Evolutionary conservation across 2,888 invertebrate genomes (phyloP), one percentile per base, ranked within the genome.

Genomic region (Xanthorhoe spadicearia): DNA sequence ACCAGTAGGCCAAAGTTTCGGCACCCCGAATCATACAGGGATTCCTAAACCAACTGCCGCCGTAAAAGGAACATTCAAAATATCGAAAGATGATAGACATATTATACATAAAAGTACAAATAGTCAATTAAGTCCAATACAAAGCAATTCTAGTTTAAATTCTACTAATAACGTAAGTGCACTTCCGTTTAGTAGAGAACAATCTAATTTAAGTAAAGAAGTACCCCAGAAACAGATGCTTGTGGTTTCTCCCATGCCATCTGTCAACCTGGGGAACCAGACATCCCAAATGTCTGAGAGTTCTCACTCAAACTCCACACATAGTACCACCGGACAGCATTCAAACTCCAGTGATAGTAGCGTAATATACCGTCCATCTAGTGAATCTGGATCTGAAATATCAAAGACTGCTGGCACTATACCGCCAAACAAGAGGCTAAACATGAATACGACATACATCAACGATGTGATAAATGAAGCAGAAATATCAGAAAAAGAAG

Each of bases 21-120:
- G 84, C 5, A 77, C 82, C 32, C 90, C 82, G 64, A 92, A 90
- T 77, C 87, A 87, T 51, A 93, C 93, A 6, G 97, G 97, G 17
- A 96, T 98, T 76, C 98, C 98, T 0, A 98, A 98, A 86, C 98
- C 98, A 1, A 98, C 97, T 51, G 97, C 98, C 8, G 97, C 98
- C 64, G 97, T 98, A 35, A 98, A 98, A 92, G 98, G 98, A 71
- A 97, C 97, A 23, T 96, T 96, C 70, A 97, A 98, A 87, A 94
- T 95, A 77, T 88, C 95, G 72, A 93, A 94, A 85, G 95, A 95
- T 82, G 85, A 94, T 81, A 86, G 92, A 85, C 83, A 93, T 84
- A 76, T 92, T 81, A 83, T 91, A 89, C 88, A 85, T 90, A 93
- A 93, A 90, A 94, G 85, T 93, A 93, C 91, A 85, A 92, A 88